Base-by-base conservation (phyloP, 2,888 invertebrate species). In the Torymus texanus region DNA sequence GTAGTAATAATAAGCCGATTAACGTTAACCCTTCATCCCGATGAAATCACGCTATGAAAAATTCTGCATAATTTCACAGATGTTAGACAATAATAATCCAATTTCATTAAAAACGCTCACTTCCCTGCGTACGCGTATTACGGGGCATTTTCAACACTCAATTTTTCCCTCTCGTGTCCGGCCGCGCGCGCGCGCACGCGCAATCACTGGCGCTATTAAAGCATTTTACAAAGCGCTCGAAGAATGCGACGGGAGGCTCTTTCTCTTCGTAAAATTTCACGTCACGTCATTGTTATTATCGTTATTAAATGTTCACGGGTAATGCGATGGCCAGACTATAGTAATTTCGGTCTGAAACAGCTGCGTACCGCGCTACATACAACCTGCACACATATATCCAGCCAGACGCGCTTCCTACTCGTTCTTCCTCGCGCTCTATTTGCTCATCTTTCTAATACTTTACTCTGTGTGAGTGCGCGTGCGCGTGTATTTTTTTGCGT, bases 201-300 rank as follows among this genome's bases (percentile, higher is more conserved):
- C 59, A 63, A 70, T 65, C 41, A 75, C 66, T 59, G 61, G 58
- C 56, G 50, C 61, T 29, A 61, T 73, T 61, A 51, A 29, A 51
- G 66, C 18, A 77, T 59, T 59, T 76, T 71, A 58, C 12, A 59
- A 66, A 51, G 50, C 4, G 11, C 24, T 24, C 18, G 24, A 55
- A 66, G 63, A 75, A 62, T 61, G 68, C 24, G 24, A 13, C 24
- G 16, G 41, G 41, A 41, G 41, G 41, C 41, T 14, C 21, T 50
- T 79, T 75, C 66, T 80, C 65, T 41, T 41, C 16, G 67, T 62
- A 81, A 83, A 83, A 82, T 82, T 83, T 72, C 74, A 78, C 78
- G 78, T 83, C 81, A 78, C 81, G 82, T 83, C 82, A 82, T 84
- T 85, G 82, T 84, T 84, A 84, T 84, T 83, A 84, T 82, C 83